These are phyloP conservation scores for Lithophane leautieri DNA, from an alignment of 2,888 invertebrate species.

Conservation along the genomic window DNA sequence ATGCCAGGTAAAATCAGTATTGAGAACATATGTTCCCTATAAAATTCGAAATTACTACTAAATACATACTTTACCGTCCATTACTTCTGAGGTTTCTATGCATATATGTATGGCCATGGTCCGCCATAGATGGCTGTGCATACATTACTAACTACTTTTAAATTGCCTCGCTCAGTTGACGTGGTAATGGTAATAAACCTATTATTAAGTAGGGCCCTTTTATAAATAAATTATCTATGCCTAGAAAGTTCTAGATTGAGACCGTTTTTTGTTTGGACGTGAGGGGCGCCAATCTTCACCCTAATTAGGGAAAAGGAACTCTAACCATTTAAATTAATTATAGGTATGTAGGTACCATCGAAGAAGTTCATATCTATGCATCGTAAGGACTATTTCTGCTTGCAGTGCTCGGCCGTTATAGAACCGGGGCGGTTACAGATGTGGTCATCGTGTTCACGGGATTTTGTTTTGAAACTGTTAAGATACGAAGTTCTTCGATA, in stretches of 20 bases:
- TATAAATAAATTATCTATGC: constrained; percentile 6
- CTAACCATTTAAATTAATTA: not conserved
- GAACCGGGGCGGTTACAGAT: too few species aligned
- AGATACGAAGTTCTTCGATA: too few species aligned
- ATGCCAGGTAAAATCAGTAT: not conserved
- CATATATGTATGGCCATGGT: constrained; percentile 39
- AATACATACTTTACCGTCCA: constrained; percentile 34
- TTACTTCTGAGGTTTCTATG: constrained; percentile 22
- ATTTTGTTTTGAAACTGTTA: too few species aligned
- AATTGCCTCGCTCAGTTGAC: constrained; percentile 41
- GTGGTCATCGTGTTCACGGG: too few species aligned
- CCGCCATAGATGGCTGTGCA: constrained; percentile 46
- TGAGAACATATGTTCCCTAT: not conserved
- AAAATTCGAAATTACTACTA: constrained; percentile 33
- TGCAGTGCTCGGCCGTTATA: too few species aligned
- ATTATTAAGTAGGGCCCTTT: constrained; percentile 42
- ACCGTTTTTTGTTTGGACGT: not conserved
- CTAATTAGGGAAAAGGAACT: not conserved
- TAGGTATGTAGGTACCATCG: too few species aligned
- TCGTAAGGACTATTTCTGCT: too few species aligned
- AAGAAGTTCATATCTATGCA: too few species aligned
- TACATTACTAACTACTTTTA: constrained; percentile 50
- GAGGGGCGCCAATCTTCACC: not conserved
- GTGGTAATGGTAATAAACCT: constrained; percentile 32
- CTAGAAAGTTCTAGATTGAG: constrained; percentile 18